A percentile compares a stretch with the other conserved stretches of the same genome.
phyloP scores from a whole-genome alignment of 1,140 invertebrate species.

The Zophobas atratus region DNA sequence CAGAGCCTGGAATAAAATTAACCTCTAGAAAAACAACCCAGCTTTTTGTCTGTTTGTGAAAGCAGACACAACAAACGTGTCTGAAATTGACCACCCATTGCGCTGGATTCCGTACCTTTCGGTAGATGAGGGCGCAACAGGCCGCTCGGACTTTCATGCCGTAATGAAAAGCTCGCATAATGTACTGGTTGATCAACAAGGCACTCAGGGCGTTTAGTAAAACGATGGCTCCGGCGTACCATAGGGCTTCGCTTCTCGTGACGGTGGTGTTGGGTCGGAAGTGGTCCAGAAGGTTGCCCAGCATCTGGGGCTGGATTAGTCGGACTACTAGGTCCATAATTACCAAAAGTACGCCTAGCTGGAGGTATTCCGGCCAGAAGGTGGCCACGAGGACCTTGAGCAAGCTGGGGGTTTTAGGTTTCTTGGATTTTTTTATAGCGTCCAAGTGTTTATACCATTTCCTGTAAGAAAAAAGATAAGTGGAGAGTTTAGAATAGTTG shows the following conservation, averaged over 20 bases:
- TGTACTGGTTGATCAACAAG: slow-evolving; percentile 74
- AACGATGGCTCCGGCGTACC: slow-evolving; percentile 75
- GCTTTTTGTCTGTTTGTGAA: background rate
- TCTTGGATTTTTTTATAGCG: slow-evolving; percentile 55
- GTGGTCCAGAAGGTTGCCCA: slow-evolving; percentile 72
- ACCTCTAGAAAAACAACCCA: slow-evolving; percentile 4
- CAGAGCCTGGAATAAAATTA: slow-evolving; percentile 67
- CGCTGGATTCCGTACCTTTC: slow-evolving; percentile 71
- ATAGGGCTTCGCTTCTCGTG: slow-evolving; percentile 69
- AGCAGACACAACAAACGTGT: slow-evolving; percentile 20
- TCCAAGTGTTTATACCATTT: slow-evolving; percentile 68
- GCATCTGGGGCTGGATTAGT: slow-evolving; percentile 69
- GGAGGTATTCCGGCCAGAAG: slow-evolving; percentile 68
- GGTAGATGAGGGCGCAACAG: slow-evolving; percentile 78
- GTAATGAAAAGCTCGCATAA: slow-evolving; percentile 74
- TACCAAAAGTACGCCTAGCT: slow-evolving; percentile 60
- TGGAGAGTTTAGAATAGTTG: background rate
- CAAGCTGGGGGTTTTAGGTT: slow-evolving; percentile 65
- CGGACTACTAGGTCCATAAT: slow-evolving; percentile 63
- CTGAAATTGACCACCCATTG: slow-evolving; percentile 4
- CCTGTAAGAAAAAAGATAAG: slow-evolving; percentile 55
- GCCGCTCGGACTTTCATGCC: slow-evolving; percentile 76
- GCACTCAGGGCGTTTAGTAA: slow-evolving; percentile 70
- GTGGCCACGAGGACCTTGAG: slow-evolving; percentile 65
- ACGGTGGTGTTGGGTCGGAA: slow-evolving; percentile 68